Conservation (phyloP, 2,113 vertebrate genomes). For the Carollia perspicillata region DNA sequence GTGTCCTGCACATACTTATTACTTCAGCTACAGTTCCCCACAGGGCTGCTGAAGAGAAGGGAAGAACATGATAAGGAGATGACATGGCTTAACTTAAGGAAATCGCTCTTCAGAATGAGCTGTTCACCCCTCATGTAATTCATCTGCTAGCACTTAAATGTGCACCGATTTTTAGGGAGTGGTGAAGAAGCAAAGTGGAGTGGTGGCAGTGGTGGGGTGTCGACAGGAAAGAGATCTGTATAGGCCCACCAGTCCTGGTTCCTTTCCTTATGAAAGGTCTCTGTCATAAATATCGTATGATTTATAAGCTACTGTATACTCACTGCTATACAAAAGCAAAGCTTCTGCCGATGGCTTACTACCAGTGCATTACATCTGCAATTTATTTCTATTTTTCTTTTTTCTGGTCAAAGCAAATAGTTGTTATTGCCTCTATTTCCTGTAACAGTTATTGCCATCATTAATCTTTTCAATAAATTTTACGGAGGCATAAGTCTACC, state of each 20-base stretch:
- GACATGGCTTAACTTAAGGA: neutral
- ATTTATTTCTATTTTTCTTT: constrained; percentile 54
- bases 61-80: neutral
- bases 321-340: constrained; percentile 49
- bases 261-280: constrained; percentile 15
- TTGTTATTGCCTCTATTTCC: constrained; percentile 64
- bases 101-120: neutral
- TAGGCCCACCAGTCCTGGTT: neutral
- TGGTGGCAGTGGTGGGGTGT: neutral
- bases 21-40: neutral
- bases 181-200: neutral
- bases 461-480: constrained; percentile 61
- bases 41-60: neutral
- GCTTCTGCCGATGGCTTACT: neutral
- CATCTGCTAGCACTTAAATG: neutral
- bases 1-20: neutral
- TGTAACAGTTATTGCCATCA: constrained; percentile 64
- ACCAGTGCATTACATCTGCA: constrained; percentile 40
- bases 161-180: neutral
- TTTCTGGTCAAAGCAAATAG: constrained; percentile 42
- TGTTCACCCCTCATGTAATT: neutral
- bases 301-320: constrained; percentile 26
- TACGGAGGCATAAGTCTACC: constrained; percentile 41
- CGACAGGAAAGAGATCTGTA: neutral
- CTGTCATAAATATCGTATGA: constrained; percentile 28